Percentiles rank a stretch among this genome's conserved stretches.
phyloP scores from a whole-genome alignment of 1,140 invertebrate species.

The Hermatobates lingyangjiaoensis region DNA sequence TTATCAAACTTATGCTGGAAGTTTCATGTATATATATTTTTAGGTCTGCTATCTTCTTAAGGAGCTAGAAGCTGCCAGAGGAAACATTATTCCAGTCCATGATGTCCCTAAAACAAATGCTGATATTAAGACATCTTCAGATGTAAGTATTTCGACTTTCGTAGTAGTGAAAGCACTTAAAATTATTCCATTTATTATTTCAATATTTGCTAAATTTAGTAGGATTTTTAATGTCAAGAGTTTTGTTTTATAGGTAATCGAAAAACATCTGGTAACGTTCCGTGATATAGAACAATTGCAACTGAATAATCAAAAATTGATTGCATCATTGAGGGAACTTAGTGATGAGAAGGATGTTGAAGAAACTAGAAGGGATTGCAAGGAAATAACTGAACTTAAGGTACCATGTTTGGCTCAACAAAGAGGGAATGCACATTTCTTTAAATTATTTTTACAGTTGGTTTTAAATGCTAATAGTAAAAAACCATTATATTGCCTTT shows the following conservation, averaged over 20 bases:
- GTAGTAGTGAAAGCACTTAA: not conserved
- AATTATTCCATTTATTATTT: not conserved
- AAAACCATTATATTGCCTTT: no score
- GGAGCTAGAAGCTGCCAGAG: slow-evolving; percentile 62
- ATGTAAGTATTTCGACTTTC: slow-evolving; percentile 9
- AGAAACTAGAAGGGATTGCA: slow-evolving; percentile 13
- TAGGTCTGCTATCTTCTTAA: slow-evolving; percentile 59
- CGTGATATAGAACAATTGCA: slow-evolving; percentile 72
- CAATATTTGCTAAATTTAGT: not conserved
- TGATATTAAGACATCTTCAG: slow-evolving; percentile 12
- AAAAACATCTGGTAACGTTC: slow-evolving; percentile 70
- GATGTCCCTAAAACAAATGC: slow-evolving; percentile 5
- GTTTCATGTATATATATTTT: no score
- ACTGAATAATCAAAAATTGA: slow-evolving; percentile 61
- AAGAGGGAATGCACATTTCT: no score
- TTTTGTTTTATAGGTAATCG: slow-evolving; percentile 38
- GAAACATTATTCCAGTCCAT: slow-evolving; percentile 25
- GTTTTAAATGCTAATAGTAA: no score
- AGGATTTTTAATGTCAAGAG: not conserved
- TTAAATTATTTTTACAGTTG: no score
- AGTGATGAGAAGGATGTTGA: slow-evolving; percentile 56
- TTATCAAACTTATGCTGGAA: no score
- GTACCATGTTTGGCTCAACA: not conserved
- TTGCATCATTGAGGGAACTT: slow-evolving; percentile 61
- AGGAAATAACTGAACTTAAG: slow-evolving; percentile 9